These are phyloP conservation scores for Ophion costatus DNA, from an alignment of 2,888 invertebrate species.

Conservation along the genomic window DNA sequence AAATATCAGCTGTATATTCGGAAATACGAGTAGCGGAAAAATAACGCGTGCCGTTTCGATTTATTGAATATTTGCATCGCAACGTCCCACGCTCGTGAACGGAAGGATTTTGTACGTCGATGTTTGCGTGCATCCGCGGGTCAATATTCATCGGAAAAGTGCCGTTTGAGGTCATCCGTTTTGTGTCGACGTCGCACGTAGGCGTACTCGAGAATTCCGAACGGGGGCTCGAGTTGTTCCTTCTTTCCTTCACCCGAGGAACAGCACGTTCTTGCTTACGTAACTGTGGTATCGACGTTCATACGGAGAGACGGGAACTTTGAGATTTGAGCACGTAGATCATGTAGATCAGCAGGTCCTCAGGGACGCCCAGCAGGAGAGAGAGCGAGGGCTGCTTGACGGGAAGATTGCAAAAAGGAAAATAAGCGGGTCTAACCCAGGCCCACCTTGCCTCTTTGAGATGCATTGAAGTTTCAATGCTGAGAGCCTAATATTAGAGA, in stretches of 20 bases:
- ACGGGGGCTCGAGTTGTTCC: slow-evolving; percentile 34
- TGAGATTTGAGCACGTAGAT: slow-evolving; percentile 9
- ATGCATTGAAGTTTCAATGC: slow-evolving; percentile 41
- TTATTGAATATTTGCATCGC: not conserved
- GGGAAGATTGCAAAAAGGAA: slow-evolving; percentile 20
- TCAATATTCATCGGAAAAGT: slow-evolving; percentile 50
- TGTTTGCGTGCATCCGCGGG: slow-evolving; percentile 21
- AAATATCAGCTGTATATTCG: not conserved
- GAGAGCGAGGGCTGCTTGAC: not conserved
- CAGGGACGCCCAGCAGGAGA: not conserved
- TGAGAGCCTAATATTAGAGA: slow-evolving; percentile 23
- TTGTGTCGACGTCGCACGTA: slow-evolving; percentile 53
- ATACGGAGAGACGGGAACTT: not conserved
- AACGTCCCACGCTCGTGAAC: not conserved
- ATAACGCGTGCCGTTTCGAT: not conserved
- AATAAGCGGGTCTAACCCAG: not conserved
- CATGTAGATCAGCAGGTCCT: slow-evolving; percentile 7
- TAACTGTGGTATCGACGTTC: slow-evolving; percentile 20
- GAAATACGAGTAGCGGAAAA: not conserved
- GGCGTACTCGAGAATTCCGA: slow-evolving; percentile 47
- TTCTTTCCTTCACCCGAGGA: slow-evolving; percentile 27
- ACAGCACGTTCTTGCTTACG: slow-evolving; percentile 46
- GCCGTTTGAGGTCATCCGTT: slow-evolving; percentile 44
- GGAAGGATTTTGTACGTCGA: not conserved
- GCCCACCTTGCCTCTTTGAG: not conserved